Evolutionary conservation across 2,888 invertebrate genomes (phyloP), one percentile per base, ranked within the genome.

Genomic region (Tenthredo scrophulariae): DNA sequence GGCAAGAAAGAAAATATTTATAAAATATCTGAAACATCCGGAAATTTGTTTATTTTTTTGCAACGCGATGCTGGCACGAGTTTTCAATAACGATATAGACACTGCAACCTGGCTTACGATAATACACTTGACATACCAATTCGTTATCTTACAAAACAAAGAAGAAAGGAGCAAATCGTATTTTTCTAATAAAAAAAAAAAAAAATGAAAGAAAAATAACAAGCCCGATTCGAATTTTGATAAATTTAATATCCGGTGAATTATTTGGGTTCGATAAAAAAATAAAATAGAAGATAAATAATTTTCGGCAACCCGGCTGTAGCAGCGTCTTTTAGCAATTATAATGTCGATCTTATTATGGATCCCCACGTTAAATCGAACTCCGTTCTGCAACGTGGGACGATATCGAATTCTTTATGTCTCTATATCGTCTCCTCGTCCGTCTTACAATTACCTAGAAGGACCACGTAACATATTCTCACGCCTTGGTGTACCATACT

Each of bases 401-500:
- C 72, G 43, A 74, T 74, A 77, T 77, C 50, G 6, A 54, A 77
- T 77, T 77, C 77, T 54, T 13, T 54, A 10, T 50, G 18, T 72
- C 72, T 72, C 72, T 18, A 37, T 18, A 37, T 40, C 10, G 22
- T 46, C 15, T 46, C 15, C 2, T 50, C 29, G 18, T 15, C 26
- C 75, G 46, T 46, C 33, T 15, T 26, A 15, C 54, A 77, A 77
- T 50, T 29, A 29, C 50, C 18, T 33, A 40, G 40, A 50, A 18
- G 29, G 40, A 43, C 54, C 77, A 29, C 46, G 77, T 50, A 54
- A 77, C 77, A 77, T 77, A 77, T 77, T 77, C 77, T 77, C 77
- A 77, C 77, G 77, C 77, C 77, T 54, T 26, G 10, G 43, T 22
- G 18, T 43, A 74, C 22, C 18, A 22, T 18, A 43, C 43, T 33